Base-by-base conservation (phyloP, 2,797 vertebrate genomes). In the Girardinus metallicus region DNA sequence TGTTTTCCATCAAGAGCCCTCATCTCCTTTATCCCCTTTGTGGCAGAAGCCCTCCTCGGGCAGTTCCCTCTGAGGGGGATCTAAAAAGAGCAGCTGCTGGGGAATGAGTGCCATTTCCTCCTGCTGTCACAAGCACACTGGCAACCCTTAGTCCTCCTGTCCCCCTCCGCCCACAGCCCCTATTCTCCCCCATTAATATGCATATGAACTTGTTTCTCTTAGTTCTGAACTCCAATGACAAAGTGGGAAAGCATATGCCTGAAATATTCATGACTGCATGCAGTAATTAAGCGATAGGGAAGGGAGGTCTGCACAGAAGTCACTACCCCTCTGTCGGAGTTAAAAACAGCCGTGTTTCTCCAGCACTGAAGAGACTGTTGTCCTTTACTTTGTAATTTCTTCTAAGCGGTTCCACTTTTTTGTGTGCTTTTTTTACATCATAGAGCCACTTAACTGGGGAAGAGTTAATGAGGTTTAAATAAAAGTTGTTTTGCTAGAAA, bases 1-100 rank as follows among this genome's bases (percentile, higher is more conserved):
- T 96, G 94, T 95, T 96, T 95, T 95, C 93, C 94, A 95, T 96
- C 94, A 94, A 90, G 92, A 95, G 95, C 94, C 97, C 96, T 96
- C 96, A 97, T 96, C 96, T 94, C 94, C 96, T 96, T 96, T 97
- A 96, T 97, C 96, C 96, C 94, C 94, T 97, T 97, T 97, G 96
- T 97, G 96, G 92, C 92, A 81, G 86, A 91, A 91, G 90, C 91
- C 91, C 93, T 93, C 96, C 94, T 95, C 93, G 88, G 94, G 95
- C 94, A 93, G 89, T 93, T 93, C 92, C 94, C 94, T 95, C 93
- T 90, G 95, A 92, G 94, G 96, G 93, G 93, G 96, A 94, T 96
- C 96, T 96, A 94, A 96, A 96, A 95, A 96, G 96, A 97, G 95
- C 96, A 97, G 97, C 96, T 97, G 97, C 95, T 91, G 94, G 92